Base-by-base conservation (phyloP, 2,113 vertebrate genomes). In the Mola mola region DNA sequence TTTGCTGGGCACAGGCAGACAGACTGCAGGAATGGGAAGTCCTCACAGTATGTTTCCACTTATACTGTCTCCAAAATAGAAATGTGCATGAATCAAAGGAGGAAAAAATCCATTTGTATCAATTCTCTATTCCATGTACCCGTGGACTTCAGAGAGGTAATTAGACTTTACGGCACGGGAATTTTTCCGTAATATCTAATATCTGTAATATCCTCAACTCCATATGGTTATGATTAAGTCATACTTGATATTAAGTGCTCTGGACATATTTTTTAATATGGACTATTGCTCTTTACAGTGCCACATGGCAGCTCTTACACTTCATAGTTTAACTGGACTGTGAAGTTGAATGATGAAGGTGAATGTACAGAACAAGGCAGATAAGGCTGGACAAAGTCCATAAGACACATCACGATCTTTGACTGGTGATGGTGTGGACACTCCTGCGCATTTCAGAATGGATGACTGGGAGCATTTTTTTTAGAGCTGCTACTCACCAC, bases 21-120 rank as follows among this genome's bases (percentile, higher is more conserved):
- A 12, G 9, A n/a, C n/a, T 51, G 70, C 56, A 48, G 65, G 84
- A 88, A 78, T 72, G 75, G 82, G 84, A 90, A 86, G 79, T 79
- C 33, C 24, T 77, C 85, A 9, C 85, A 70, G 68, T 50, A 5
- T 73, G 66, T 48, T 90, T 87, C 81, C 53, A 19, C 28, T 74
- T 13, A 25, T 16, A 16, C 20, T 24, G 46, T 52, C 31, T 41
- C 17, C 0, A 25, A 63, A 72, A 82, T 79, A 82, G 58, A 69
- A 55, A 63, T 19, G 29, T 53, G 34, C 58, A 60, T 64, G 59
- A 59, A 71, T 79, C 50, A 81, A 61, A 55, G 25, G 33, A 50
- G 21, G 42, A 46, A 55, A 24, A 46, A 37, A 25, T 63, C 19
- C 28, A 29, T 73, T 41, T 67, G 60, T 48, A 51, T 0, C 61